Conservation (phyloP, 2,113 vertebrate genomes). For the Chlamydotis undulata region DNA sequence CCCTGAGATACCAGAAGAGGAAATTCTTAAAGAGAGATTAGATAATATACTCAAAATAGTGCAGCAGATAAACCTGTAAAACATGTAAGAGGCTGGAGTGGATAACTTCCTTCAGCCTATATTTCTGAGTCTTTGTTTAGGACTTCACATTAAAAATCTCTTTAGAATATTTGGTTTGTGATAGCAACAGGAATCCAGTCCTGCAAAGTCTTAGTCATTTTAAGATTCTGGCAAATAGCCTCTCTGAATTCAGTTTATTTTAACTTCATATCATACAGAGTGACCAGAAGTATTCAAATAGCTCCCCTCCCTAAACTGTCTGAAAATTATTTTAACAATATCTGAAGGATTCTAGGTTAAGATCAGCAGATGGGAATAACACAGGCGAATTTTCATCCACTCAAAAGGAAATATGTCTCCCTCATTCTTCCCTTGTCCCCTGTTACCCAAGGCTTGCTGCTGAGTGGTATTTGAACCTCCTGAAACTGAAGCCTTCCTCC, state of each 20-base stretch:
- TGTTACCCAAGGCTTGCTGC: background rate
- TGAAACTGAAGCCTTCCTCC: background rate
- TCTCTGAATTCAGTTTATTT: background rate
- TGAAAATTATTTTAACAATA: background rate
- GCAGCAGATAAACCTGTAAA: conserved; percentile 41
- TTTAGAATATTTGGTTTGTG: background rate
- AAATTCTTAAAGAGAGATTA: conserved; percentile 74
- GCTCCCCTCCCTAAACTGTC: background rate
- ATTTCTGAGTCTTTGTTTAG: background rate
- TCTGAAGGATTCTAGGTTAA: background rate
- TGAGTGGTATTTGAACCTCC: background rate
- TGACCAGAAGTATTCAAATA: background rate
- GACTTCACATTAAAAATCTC: background rate
- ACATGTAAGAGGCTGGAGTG: background rate
- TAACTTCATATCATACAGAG: background rate
- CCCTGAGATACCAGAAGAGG: conserved; percentile 50
- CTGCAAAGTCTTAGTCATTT: background rate
- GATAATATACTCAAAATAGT: conserved; percentile 69
- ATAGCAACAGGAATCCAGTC: background rate
- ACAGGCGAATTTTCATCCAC: background rate
- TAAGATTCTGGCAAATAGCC: background rate
- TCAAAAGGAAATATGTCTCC: background rate
- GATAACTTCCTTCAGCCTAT: background rate
- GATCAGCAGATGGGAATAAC: background rate
- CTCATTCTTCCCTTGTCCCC: background rate